Conservation (phyloP, 2,888 invertebrate species). For the Leucozona laternaria region DNA sequence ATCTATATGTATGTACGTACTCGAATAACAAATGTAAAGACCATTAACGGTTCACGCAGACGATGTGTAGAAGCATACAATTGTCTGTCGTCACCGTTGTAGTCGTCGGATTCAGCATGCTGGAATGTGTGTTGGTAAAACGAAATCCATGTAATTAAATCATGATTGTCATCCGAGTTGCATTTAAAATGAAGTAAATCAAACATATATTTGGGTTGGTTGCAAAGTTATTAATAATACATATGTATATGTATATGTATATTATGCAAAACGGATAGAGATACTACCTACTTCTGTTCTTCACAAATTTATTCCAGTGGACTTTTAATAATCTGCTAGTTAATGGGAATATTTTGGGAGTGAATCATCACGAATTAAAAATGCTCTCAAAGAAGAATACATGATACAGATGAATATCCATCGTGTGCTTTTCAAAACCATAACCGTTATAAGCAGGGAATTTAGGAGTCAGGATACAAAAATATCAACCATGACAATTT, state of each 20-base stretch:
- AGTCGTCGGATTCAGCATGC: not conserved
- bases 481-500: not conserved
- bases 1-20: not conserved
- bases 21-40: not conserved
- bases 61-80: not conserved
- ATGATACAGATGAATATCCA: not conserved
- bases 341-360: not conserved
- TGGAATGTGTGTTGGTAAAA: not conserved
- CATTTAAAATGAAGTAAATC: not conserved
- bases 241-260: not conserved
- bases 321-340: not conserved
- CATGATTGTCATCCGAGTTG: slow-evolving; percentile 57
- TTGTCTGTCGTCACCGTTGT: not conserved
- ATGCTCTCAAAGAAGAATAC: not conserved
- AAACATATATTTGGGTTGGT: not conserved
- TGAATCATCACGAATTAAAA: slow-evolving; percentile 3
- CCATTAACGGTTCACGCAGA: not conserved
- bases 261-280: not conserved
- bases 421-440: not conserved
- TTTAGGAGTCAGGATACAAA: slow-evolving; percentile 2
- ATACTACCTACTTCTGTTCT: not conserved
- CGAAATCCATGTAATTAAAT: slow-evolving; percentile 42
- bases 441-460: not conserved
- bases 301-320: not conserved
- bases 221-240: not conserved